Percentiles rank a stretch among this genome's conserved stretches.
phyloP scores from a whole-genome alignment of 2,113 vertebrate genomes.

The Pangasianodon gigas region DNA sequence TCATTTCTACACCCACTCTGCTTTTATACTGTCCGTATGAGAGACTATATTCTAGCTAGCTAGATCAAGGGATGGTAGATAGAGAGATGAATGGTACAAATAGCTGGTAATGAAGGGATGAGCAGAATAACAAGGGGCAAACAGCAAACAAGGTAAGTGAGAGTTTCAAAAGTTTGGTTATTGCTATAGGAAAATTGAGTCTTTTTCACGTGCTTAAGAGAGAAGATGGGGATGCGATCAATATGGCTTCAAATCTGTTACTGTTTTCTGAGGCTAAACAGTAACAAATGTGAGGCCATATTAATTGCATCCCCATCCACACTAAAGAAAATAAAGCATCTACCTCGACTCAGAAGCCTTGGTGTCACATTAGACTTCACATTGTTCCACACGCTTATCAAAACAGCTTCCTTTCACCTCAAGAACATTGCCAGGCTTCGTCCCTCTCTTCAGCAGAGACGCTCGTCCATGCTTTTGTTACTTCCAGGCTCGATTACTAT shows the following conservation, averaged over 20 bases:
- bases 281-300: not conserved
- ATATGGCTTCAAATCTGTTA: not conserved
- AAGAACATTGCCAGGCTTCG: not conserved
- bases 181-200: not conserved
- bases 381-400: not conserved
- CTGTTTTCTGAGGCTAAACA: not conserved
- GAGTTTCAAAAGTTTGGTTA: not conserved
- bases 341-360: not conserved
- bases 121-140: not conserved
- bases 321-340: not conserved
- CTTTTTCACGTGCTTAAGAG: not conserved
- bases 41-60: not conserved
- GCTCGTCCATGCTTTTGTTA: not conserved
- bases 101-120: not conserved
- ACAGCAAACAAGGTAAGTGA: not conserved
- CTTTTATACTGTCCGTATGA: not conserved
- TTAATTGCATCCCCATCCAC: not conserved
- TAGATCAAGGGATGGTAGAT: too few species aligned
- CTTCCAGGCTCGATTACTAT: not conserved
- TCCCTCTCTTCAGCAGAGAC: not conserved
- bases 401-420: not conserved
- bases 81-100: not conserved
- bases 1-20: not conserved
- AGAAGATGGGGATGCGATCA: not conserved
- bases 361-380: not conserved